These are phyloP conservation scores for Anastrepha obliqua DNA, from an alignment of 1,140 invertebrate species.

Conservation along the genomic window DNA sequence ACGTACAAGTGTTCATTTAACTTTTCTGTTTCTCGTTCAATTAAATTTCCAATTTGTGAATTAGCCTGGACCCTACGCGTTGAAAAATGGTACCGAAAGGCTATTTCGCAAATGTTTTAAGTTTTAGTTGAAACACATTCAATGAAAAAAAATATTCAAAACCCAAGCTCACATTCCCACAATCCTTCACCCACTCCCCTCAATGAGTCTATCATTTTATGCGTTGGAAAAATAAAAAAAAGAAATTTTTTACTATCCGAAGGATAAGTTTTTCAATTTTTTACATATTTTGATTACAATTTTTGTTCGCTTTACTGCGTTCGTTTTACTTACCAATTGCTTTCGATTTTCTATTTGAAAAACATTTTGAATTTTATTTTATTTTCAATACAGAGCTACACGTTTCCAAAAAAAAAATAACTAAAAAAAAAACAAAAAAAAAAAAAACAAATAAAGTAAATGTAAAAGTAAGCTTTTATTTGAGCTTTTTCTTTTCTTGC, in stretches of 20 bases:
- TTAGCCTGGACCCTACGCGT: background rate
- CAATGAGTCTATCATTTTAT: slow-evolving; percentile 74
- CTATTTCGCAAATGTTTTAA: slow-evolving; percentile 57
- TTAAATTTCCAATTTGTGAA: slow-evolving; percentile 53
- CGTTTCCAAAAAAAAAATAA: slow-evolving; percentile 32
- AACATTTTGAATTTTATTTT: slow-evolving; percentile 57
- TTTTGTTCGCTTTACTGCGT: slow-evolving; percentile 46
- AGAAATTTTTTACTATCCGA: background rate
- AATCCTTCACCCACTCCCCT: slow-evolving; percentile 72
- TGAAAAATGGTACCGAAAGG: slow-evolving; percentile 52
- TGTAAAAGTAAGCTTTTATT: slow-evolving; percentile 61
- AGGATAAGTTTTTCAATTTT: slow-evolving; percentile 33
- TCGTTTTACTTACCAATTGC: background rate
- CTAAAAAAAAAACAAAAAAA: slow-evolving; percentile 37
- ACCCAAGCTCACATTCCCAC: slow-evolving; percentile 70
- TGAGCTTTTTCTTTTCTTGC: slow-evolving; percentile 75
- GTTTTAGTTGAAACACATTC: slow-evolving; percentile 66
- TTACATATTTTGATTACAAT: slow-evolving; percentile 35
- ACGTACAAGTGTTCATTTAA: slow-evolving; percentile 55
- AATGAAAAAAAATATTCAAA: slow-evolving; percentile 61
- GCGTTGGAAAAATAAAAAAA: slow-evolving; percentile 67
- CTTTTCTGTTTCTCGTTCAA: slow-evolving; percentile 56
- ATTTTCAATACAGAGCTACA: background rate
- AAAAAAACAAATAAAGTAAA: slow-evolving; percentile 19
- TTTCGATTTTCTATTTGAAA: slow-evolving; percentile 56